Conservation (phyloP, 2,797 vertebrate species). For the Myoxocephalus aenaeus region DNA sequence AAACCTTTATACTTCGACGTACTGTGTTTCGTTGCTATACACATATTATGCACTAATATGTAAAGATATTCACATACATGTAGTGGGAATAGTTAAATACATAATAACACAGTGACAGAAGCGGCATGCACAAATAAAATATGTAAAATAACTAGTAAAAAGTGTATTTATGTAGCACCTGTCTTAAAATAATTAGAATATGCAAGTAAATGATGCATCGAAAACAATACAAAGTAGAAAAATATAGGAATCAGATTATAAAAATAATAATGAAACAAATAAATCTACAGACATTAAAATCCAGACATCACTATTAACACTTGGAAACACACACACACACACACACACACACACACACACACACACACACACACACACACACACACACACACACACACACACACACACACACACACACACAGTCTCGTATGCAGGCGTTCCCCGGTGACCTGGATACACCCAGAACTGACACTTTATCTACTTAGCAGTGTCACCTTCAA, state of each 20-base stretch:
- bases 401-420: slow-evolving; percentile 8
- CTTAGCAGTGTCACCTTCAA: slow-evolving; percentile 83
- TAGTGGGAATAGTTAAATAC: neutral
- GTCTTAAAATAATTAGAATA: neutral
- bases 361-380: slow-evolving; percentile 14
- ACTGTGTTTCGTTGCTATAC: neutral
- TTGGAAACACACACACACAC: neutral
- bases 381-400: neutral
- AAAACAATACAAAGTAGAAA: neutral
- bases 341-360: neutral
- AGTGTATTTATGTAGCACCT: neutral
- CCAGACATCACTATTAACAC: neutral
- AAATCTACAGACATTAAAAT: slow-evolving; percentile 9
- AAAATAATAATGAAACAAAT: neutral
- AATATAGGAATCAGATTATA: neutral
- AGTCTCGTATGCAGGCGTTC: slow-evolving; percentile 37
- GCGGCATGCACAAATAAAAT: neutral
- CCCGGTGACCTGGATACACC: slow-evolving; percentile 77
- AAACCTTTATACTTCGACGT: neutral
- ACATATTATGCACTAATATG: neutral
- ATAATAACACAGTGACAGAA: neutral
- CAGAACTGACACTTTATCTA: slow-evolving; percentile 75
- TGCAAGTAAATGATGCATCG: neutral
- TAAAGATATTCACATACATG: neutral
- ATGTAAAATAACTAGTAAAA: neutral